Conservation (phyloP, 2,797 vertebrate genomes). For the Pangasius sanitwongsei region DNA sequence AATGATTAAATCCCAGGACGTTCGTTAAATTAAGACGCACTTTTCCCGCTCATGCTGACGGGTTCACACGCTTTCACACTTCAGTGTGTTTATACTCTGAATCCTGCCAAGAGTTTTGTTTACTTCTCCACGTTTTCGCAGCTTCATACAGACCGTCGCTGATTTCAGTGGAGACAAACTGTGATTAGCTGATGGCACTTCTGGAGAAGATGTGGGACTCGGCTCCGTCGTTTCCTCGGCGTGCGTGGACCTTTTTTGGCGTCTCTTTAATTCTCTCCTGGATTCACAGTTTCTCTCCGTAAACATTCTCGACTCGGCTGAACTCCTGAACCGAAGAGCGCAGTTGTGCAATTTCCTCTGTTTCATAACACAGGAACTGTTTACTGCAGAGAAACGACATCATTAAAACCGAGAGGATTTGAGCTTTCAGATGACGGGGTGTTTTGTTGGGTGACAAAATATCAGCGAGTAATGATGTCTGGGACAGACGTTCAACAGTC, state of each 20-base stretch:
- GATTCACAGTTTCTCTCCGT: not conserved
- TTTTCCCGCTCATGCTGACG: not conserved
- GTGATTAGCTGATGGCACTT: not conserved
- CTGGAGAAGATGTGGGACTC: not conserved
- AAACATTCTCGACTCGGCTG: not conserved
- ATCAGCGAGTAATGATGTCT: not conserved
- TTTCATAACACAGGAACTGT: not conserved
- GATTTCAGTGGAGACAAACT: not conserved
- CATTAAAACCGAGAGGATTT: not conserved
- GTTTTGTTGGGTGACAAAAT: not conserved
- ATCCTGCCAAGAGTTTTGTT: constrained; percentile 4
- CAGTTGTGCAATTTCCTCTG: not conserved
- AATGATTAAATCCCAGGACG: not conserved
- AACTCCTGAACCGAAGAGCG: not conserved
- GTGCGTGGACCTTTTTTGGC: not conserved
- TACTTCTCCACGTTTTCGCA: not conserved
- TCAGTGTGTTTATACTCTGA: not conserved
- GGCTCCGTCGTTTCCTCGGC: not conserved
- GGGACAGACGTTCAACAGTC: not conserved
- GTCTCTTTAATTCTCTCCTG: not conserved
- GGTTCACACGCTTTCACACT: not conserved
- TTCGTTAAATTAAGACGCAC: not conserved
- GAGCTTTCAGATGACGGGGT: not conserved
- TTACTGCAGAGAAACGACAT: not conserved
- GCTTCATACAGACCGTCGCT: not conserved